phyloP scores from a whole-genome alignment of 2,888 invertebrate genomes.

The Acleris laterana region DNA sequence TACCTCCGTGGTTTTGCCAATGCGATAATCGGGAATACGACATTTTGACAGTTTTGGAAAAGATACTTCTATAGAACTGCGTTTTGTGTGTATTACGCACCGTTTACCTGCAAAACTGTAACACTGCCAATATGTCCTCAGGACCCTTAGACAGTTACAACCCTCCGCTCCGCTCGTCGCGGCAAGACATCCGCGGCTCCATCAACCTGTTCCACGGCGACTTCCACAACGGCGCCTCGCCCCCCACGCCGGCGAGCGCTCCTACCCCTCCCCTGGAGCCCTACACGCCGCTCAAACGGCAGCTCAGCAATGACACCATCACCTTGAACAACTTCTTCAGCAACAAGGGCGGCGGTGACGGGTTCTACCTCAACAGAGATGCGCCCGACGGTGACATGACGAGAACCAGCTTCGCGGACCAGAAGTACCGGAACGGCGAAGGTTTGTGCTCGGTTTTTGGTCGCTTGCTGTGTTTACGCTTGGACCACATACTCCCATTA shows the following conservation, averaged over 20 bases:
- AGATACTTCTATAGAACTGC: too few relatives aligned
- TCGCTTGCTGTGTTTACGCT: constrained; percentile 35
- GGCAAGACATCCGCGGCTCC: constrained; percentile 90
- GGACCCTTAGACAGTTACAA: constrained; percentile 85
- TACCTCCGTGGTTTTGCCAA: too few relatives aligned
- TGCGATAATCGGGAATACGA: too few relatives aligned
- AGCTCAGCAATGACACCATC: constrained; percentile 85
- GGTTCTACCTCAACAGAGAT: constrained; percentile 80
- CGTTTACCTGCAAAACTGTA: too few relatives aligned
- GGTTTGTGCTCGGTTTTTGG: constrained; percentile 55
- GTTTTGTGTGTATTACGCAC: too few relatives aligned
- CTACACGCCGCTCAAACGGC: constrained; percentile 73
- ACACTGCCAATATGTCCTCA: constrained; percentile 41
- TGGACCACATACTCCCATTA: constrained; percentile 77
- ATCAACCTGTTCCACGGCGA: constrained; percentile 88
- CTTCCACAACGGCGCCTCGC: constrained; percentile 62
- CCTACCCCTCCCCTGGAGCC: constrained; percentile 60
- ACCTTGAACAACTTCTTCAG: constrained; percentile 64
- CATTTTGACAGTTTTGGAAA: too few relatives aligned
- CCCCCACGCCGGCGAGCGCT: constrained; percentile 60
- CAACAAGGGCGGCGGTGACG: constrained; percentile 74
- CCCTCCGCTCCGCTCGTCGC: constrained; percentile 88
- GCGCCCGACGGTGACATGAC: constrained; percentile 83
- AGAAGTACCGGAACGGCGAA: constrained; percentile 83
- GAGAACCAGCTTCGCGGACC: constrained; percentile 89